phyloP scores from a whole-genome alignment of 1,140 invertebrate genomes.

The Drosophila insularis region DNA sequence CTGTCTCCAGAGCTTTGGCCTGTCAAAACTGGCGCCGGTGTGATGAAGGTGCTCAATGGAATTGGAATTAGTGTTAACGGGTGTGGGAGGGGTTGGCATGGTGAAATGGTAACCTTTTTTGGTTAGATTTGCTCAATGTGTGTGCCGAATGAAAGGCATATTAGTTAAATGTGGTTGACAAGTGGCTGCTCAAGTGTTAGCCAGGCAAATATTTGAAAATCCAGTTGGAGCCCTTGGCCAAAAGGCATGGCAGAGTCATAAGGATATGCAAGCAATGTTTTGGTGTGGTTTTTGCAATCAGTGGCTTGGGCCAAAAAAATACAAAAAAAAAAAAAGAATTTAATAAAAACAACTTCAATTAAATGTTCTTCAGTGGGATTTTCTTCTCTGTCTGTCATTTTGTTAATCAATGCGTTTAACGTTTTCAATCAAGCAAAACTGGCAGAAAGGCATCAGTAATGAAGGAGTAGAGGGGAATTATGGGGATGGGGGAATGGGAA shows the following conservation, averaged over 20 bases:
- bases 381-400: conserved; percentile 22
- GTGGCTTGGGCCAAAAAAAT: conserved; percentile 25
- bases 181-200: conserved; percentile 43
- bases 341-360: conserved; percentile 74
- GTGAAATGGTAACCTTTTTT: neutral
- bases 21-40: conserved; percentile 63
- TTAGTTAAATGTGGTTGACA: conserved; percentile 66
- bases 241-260: neutral
- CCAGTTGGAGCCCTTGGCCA: neutral
- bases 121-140: neutral
- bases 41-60: conserved; percentile 61
- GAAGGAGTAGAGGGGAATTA: neutral
- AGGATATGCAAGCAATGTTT: neutral
- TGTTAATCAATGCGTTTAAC: conserved; percentile 79
- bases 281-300: conserved; percentile 63
- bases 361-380: conserved; percentile 54
- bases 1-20: conserved; percentile 41
- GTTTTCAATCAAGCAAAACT: conserved; percentile 71
- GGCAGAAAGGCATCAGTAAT: conserved; percentile 56
- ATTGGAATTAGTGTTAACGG: conserved; percentile 18
- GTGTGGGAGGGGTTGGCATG: neutral
- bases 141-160: conserved; percentile 40
- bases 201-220: conserved; percentile 61
- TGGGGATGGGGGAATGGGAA: neutral
- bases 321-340: conserved; percentile 53